phyloP scores from a whole-genome alignment of 2,113 vertebrate species.

The Eonycteris spelaea region DNA sequence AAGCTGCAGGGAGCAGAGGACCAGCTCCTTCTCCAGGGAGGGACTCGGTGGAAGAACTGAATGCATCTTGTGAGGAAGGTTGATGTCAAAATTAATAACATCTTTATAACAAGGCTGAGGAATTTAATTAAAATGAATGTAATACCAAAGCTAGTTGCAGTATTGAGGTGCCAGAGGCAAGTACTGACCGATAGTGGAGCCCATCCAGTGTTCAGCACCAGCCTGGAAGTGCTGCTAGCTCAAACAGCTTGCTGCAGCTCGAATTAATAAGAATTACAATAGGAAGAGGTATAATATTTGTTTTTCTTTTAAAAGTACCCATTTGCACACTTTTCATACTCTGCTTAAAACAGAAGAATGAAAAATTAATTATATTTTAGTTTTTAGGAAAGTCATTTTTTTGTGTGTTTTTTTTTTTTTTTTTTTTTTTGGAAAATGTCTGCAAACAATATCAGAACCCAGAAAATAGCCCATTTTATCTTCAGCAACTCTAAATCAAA shows the following conservation, averaged over 20 bases:
- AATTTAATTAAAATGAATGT: constrained; percentile 49
- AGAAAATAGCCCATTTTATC: not conserved
- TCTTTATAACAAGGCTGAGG: constrained; percentile 21
- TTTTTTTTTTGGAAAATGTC: not conserved
- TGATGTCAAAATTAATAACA: constrained; percentile 48
- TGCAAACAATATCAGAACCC: not conserved
- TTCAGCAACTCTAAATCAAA: not conserved
- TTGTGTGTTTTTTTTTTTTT: too few relatives aligned
- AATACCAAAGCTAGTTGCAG: not conserved
- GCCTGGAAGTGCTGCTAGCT: not conserved
- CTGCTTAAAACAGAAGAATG: not conserved
- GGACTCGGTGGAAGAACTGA: not conserved
- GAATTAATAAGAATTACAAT: not conserved
- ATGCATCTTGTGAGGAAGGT: not conserved
- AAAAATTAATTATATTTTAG: not conserved
- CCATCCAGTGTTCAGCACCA: not conserved
- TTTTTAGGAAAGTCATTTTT: not conserved
- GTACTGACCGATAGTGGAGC: not conserved
- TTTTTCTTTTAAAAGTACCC: not conserved
- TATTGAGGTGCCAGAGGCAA: not conserved
- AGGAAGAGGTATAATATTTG: not conserved
- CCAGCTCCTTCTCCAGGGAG: not conserved
- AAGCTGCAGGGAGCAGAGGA: not conserved
- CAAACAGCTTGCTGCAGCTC: not conserved
- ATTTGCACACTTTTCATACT: not conserved